Conservation (phyloP, 2,113 vertebrate species). For the Malurus melanocephalus region DNA sequence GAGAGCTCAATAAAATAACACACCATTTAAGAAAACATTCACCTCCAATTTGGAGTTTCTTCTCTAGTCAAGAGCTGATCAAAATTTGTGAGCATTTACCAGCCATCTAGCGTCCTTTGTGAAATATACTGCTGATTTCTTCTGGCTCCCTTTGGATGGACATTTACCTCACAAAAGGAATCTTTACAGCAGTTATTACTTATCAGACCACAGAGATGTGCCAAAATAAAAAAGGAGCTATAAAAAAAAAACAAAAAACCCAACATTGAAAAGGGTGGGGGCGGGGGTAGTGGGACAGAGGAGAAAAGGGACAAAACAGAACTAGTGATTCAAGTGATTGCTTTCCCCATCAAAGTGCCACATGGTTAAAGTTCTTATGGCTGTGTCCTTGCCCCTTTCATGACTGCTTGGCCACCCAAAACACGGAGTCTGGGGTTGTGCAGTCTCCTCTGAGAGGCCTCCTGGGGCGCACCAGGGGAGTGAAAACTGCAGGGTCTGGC, state of each 20-base stretch:
- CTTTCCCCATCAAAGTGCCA: not conserved
- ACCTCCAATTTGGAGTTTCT: not conserved
- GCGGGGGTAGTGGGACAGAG: not conserved
- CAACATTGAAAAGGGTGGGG: accelerated
- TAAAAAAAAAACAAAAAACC: not conserved
- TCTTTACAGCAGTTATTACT: not conserved
- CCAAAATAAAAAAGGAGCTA: not conserved
- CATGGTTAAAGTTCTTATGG: not conserved
- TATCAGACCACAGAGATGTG: not conserved
- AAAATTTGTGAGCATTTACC: not conserved
- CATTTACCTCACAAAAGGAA: not conserved
- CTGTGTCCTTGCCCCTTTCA: not conserved
- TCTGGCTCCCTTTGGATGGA: not conserved
- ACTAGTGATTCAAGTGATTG: not conserved
- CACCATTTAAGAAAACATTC: not conserved
- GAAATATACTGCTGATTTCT: not conserved
- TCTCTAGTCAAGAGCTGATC: not conserved
- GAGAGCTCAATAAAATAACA: not conserved
- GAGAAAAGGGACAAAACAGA: not conserved
- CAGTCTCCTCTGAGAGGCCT: not conserved
- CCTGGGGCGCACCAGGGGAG: not conserved
- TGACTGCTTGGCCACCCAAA: not conserved
- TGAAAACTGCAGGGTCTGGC: not conserved
- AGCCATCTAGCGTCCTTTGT: not conserved
- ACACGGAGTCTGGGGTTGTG: not conserved